These are phyloP conservation scores for Embiotoca jacksoni DNA, from an alignment of 2,113 vertebrate genomes.

Conservation along the genomic window DNA sequence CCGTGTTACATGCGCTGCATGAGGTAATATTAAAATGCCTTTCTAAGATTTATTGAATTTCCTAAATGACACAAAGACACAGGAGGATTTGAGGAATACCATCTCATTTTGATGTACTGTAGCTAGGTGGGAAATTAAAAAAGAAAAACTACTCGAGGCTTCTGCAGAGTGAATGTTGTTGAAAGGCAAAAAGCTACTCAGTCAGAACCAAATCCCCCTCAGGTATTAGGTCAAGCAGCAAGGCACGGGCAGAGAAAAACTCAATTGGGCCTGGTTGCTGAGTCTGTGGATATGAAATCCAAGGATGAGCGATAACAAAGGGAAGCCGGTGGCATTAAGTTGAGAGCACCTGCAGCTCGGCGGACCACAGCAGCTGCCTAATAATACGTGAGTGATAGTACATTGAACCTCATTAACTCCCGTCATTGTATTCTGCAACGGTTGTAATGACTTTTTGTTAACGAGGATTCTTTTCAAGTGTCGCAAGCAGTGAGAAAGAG, in stretches of 20 bases:
- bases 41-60: slow-evolving; percentile 42
- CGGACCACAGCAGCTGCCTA: slow-evolving; percentile 57
- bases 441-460: slow-evolving; percentile 59
- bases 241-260: slow-evolving; percentile 36
- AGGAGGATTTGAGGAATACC: slow-evolving; percentile 13
- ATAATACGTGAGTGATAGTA: slow-evolving; percentile 65
- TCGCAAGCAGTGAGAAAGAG: slow-evolving; percentile 4
- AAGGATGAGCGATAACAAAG: slow-evolving; percentile 62
- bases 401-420: slow-evolving; percentile 68
- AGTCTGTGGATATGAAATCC: slow-evolving; percentile 63
- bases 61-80: slow-evolving; percentile 29
- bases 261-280: slow-evolving; percentile 46
- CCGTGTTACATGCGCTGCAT: not conserved
- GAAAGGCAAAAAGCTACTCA: slow-evolving; percentile 49
- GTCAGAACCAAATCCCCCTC: slow-evolving; percentile 53
- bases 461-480: slow-evolving; percentile 54
- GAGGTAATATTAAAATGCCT: slow-evolving; percentile 2
- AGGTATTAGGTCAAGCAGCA: slow-evolving; percentile 55
- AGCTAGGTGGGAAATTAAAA: not conserved
- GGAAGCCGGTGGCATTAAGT: slow-evolving; percentile 52
- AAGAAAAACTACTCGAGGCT: slow-evolving; percentile 21
- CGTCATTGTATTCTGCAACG: slow-evolving; percentile 51
- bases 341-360: slow-evolving; percentile 61
- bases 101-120: slow-evolving; percentile 23
- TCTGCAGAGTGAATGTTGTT: slow-evolving; percentile 29